Evolutionary conservation across 2,797 vertebrate species (phyloP), one percentile per base, ranked within the genome.

Genomic region (Phrynocephalus forsythii): DNA sequence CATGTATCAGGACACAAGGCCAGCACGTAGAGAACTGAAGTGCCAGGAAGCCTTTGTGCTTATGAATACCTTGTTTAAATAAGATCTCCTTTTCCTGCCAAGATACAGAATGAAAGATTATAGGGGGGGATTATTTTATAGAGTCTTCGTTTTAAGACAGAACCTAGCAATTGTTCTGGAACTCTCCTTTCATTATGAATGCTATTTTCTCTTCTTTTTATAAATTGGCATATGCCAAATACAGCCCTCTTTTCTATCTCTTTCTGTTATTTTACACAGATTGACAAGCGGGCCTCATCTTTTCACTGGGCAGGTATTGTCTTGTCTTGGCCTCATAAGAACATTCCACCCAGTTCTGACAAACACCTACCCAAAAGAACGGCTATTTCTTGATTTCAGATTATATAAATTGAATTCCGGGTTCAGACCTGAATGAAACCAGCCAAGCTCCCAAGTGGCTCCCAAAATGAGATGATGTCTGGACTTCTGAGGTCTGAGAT

Each of bases 131-230:
- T 3, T 0, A 0, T 79, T 86, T 69, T 22, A 75, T 22, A 75
- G 30, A 77, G 66, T 73, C 69, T 28, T 1, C 5, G 0, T 0
- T 44, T 6, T n/a, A 72, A 73, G n/a, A 28, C 30, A 85, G 52
- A 26, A 13, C 48, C 0, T 0, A 52, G 75, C 38, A 72, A 56
- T 88, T 71, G 3, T 26, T 75, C 26, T 48, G 66, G 38, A 68
- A 26, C 7, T 24, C 9, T 73, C 16, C 16, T 38, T 6, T 22
- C 16, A 10, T 50, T 68, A 28, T 69, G 76, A 33, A 30, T 50
- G 6, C 48, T 30, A 1, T 38, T 44, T 73, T 11, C 66, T 63
- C 5, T 76, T 44, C 22, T 66, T 20, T 26, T 28, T 63, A 56
- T 83, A 24, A 30, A 79, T 26, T 26, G 44, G 16, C 66, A 33